A percentile compares a stretch with the other conserved stretches of the same genome.
These are phyloP conservation scores for Itoplectis maculator DNA, from an alignment of 2,888 invertebrate species.

Conservation along the genomic window DNA sequence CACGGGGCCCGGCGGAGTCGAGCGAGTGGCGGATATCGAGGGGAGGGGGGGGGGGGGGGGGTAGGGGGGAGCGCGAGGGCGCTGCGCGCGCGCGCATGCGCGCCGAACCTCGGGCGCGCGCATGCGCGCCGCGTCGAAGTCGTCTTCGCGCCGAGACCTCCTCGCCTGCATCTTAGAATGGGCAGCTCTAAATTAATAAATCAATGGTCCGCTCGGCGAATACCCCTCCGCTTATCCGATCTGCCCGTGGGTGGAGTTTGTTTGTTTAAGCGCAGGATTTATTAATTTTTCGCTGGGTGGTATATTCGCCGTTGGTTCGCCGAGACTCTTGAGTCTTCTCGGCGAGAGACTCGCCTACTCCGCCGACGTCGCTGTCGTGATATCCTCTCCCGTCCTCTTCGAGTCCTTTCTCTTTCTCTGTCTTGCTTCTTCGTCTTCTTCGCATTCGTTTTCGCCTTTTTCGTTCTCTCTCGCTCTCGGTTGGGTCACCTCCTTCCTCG, in stretches of 20 bases:
- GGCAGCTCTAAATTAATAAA: slow-evolving; percentile 84
- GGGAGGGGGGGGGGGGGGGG: too few species aligned
- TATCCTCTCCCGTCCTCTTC: slow-evolving; percentile 62
- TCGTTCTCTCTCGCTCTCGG: slow-evolving; percentile 65
- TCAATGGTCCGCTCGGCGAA: slow-evolving; percentile 77
- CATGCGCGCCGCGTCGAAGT: slow-evolving; percentile 61
- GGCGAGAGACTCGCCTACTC: slow-evolving; percentile 60
- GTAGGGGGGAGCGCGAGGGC: too few species aligned
- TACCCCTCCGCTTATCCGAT: slow-evolving; percentile 82
- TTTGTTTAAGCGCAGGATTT: slow-evolving; percentile 84
- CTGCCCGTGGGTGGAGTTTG: slow-evolving; percentile 83
- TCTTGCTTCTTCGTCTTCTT: slow-evolving; percentile 64
- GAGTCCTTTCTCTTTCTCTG: slow-evolving; percentile 49
- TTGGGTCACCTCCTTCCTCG: slow-evolving; percentile 50
- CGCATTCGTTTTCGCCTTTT: slow-evolving; percentile 45
- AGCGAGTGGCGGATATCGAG: too few species aligned
- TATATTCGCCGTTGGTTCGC: slow-evolving; percentile 73
- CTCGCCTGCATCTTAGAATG: slow-evolving; percentile 79
- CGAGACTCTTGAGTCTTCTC: too few species aligned
- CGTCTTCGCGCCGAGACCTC: slow-evolving; percentile 64
- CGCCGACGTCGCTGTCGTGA: slow-evolving; percentile 66
- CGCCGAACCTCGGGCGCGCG: slow-evolving; percentile 67
- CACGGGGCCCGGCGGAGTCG: slow-evolving; percentile 65
- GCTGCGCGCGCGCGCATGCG: slow-evolving; percentile 41
- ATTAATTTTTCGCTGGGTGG: slow-evolving; percentile 84